Evolutionary conservation across 2,797 vertebrate species (phyloP), one percentile per base, ranked within the genome.

Genomic region (Pseudopleuronectes americanus): DNA sequence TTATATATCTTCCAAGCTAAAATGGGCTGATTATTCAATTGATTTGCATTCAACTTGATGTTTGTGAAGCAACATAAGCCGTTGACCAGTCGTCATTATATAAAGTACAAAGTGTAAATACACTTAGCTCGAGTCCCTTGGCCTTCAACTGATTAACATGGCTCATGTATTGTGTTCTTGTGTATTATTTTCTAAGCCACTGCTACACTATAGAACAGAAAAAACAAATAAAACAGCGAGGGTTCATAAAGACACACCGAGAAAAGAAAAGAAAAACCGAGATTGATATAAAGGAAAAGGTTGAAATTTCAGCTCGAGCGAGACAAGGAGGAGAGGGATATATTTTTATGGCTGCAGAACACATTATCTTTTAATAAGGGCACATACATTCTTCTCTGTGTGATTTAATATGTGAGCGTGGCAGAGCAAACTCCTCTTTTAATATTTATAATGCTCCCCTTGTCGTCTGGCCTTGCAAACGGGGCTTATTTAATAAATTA

Each of bases 281-380:
- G 75, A 84, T 33, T 79, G 79, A 84, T 84, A 67, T 71, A 76
- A 63, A 71, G 79, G 70, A 83, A 87, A 36, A 71, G 81, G 33
- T 68, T 22, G 69, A 81, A 69, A 76, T 79, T 80, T 88, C 28
- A 83, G 69, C 56, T 61, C 49, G 57, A 73, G 71, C 58, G 57
- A 52, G 43, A 71, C 23, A 52, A 38, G 28, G 62, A 74, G 55
- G 26, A 86, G 66, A 80, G 75, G 68, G 77, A 86, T 89, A 87
- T 76, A 92, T 91, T 90, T 90, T 84, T 81, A 87, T 88, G 85
- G 76, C 72, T 89, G 80, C 74, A 78, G 86, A 92, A 89, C 89
- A 91, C 89, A 94, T 94, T 93, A 93, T 86, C 85, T 90, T 95
- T 94, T 94, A 92, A 94, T 93, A 92, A 91, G 90, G 88, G 80